Evolutionary conservation across 2,888 invertebrate species (phyloP).

Genomic region (Neocrepidodera transversa): DNA sequence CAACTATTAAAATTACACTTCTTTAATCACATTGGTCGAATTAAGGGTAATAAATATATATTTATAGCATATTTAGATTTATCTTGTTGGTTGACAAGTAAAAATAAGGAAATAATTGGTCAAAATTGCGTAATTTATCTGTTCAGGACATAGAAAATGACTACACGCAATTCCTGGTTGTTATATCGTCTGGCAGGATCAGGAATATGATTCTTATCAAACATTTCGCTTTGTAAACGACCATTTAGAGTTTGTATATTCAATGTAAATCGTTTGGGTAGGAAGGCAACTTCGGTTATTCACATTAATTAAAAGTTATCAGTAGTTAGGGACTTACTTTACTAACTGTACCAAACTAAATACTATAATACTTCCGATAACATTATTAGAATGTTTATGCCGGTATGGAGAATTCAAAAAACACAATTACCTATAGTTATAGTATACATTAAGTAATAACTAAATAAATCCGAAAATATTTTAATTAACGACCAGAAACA

Average conservation of each 20-base stretch:
- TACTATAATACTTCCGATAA: conserved; percentile 25
- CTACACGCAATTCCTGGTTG: conserved; percentile 7
- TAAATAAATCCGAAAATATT: no score
- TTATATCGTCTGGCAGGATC: conserved; percentile 9
- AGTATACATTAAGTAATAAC: no score
- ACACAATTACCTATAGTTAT: no score
- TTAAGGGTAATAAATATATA: no score
- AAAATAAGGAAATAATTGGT: conserved; percentile 4
- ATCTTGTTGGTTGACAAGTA: neutral
- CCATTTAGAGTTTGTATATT: conserved; percentile 27
- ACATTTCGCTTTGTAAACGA: conserved; percentile 20
- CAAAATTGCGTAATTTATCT: neutral
- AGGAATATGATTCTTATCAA: conserved; percentile 19
- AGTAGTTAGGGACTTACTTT: conserved; percentile 23
- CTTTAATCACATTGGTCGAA: no score
- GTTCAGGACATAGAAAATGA: neutral
- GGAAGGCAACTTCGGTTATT: conserved; percentile 19
- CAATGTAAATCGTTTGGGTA: conserved; percentile 22
- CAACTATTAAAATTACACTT: neutral
- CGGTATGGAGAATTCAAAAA: neutral
- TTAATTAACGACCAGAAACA: no score
- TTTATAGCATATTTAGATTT: no score
- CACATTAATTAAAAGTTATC: conserved; percentile 35
- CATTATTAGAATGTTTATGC: neutral
- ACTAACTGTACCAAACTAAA: conserved; percentile 14